A percentile compares a stretch with the other conserved stretches of the same genome.
Conservation (phyloP, 2,888 invertebrate species). For the Isoperla grammatica region DNA sequence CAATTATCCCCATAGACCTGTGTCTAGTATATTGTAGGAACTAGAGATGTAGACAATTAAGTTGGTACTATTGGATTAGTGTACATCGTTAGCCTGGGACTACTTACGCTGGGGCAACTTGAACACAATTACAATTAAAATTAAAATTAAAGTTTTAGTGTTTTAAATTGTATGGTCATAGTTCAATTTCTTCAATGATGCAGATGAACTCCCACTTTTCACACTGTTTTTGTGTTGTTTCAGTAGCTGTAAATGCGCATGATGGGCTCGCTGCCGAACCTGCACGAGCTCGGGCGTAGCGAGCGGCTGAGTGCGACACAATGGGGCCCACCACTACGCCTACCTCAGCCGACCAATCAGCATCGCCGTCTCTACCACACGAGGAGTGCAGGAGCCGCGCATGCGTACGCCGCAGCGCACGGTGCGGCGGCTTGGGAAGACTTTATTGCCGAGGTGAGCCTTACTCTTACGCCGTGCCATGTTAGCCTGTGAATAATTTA, state of each 20-base stretch:
- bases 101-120: neutral
- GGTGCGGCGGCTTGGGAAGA: constrained; percentile 39
- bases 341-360: constrained; percentile 39
- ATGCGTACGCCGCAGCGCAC: constrained; percentile 28
- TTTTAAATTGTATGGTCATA: no score
- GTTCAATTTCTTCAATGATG: no score
- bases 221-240: no score
- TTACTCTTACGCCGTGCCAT: neutral
- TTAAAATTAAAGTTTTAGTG: no score
- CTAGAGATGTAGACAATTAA: no score
- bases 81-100: no score
- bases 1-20: no score
- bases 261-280: constrained; percentile 63
- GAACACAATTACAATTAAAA: no score
- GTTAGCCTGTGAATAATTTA: no score
- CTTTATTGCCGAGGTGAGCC: constrained; percentile 40
- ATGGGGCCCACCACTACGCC: constrained; percentile 40
- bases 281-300: constrained; percentile 51
- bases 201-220: no score
- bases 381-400: constrained; percentile 41
- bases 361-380: constrained; percentile 37
- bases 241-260: neutral
- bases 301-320: constrained; percentile 35
- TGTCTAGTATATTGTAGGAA: no score
- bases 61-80: no score